phyloP scores from a whole-genome alignment of 2,113 vertebrate genomes.

The Sarotherodon lohbergeri region DNA sequence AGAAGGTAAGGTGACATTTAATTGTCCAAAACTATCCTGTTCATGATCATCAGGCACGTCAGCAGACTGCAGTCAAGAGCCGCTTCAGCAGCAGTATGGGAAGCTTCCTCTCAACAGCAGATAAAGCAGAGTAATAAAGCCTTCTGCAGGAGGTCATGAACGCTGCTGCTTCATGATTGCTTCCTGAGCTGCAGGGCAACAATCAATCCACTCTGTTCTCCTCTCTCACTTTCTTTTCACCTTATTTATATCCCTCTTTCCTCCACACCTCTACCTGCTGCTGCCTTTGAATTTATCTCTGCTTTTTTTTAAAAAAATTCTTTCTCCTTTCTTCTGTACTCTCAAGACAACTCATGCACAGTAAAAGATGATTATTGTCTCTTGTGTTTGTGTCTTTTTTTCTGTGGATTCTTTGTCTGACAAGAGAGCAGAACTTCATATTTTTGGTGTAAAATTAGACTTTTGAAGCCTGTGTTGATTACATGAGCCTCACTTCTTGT shows the following conservation, averaged over 20 bases:
- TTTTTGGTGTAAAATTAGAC: background rate
- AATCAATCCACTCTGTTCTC: constrained; percentile 42
- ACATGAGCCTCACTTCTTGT: background rate
- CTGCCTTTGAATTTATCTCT: background rate
- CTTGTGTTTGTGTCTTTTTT: background rate
- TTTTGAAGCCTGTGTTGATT: background rate
- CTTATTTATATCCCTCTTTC: constrained; percentile 41
- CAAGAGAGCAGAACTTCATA: background rate
- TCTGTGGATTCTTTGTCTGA: background rate
- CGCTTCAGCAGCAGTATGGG: background rate
- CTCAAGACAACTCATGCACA: background rate
- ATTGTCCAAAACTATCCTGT: background rate
- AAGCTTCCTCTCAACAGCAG: constrained; percentile 4
- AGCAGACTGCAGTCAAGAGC: background rate
- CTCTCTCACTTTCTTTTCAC: constrained; percentile 12
- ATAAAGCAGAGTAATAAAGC: constrained; percentile 40
- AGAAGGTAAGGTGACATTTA: background rate
- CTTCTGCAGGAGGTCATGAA: constrained; percentile 45
- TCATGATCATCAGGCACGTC: background rate
- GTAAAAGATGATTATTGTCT: background rate
- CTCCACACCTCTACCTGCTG: constrained; percentile 6
- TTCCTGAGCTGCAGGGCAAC: constrained; percentile 48
- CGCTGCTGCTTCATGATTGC: constrained; percentile 37
- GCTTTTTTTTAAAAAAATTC: background rate
- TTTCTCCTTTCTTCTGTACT: background rate